These are phyloP conservation scores for Euborellia annulipes DNA, from an alignment of 1,140 invertebrate species.

Conservation along the genomic window DNA sequence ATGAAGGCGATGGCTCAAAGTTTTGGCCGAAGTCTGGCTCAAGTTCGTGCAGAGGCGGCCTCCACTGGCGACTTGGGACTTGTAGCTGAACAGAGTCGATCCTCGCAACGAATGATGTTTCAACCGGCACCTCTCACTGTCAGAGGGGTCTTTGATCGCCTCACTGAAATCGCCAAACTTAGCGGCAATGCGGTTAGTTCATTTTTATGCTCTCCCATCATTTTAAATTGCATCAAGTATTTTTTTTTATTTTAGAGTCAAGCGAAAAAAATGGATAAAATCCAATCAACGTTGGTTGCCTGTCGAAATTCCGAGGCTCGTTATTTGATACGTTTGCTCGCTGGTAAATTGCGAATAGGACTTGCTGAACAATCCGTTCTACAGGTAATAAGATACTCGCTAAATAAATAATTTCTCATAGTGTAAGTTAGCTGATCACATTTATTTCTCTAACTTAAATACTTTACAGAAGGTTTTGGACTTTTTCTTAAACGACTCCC, in stretches of 20 bases:
- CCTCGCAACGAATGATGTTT: slow-evolving; percentile 81
- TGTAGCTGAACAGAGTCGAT: slow-evolving; percentile 81
- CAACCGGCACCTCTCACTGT: slow-evolving; percentile 49
- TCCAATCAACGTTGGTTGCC: slow-evolving; percentile 82
- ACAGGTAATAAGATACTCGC: no score
- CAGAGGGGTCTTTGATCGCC: slow-evolving; percentile 60
- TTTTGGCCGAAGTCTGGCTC: slow-evolving; percentile 70
- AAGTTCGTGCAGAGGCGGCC: slow-evolving; percentile 71
- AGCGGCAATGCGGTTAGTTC: slow-evolving; percentile 54
- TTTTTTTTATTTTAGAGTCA: slow-evolving; percentile 34
- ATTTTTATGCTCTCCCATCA: slow-evolving; percentile 8
- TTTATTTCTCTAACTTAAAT: no score
- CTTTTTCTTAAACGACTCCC: no score
- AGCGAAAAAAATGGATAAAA: slow-evolving; percentile 83
- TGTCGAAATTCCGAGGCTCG: slow-evolving; percentile 81
- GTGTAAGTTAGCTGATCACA: no score
- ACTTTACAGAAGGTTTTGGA: no score
- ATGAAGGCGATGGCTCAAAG: slow-evolving; percentile 91
- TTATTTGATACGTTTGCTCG: slow-evolving; percentile 80
- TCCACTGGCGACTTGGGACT: slow-evolving; percentile 76
- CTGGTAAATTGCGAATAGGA: slow-evolving; percentile 90
- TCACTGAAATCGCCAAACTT: slow-evolving; percentile 82
- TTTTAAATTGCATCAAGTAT: slow-evolving; percentile 8
- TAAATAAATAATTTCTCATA: no score
- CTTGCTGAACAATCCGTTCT: slow-evolving; percentile 93